Percentiles rank a stretch among this genome's conserved stretches.
phyloP scores from a whole-genome alignment of 2,888 invertebrate genomes.

The Dysmachus trigonus region DNA sequence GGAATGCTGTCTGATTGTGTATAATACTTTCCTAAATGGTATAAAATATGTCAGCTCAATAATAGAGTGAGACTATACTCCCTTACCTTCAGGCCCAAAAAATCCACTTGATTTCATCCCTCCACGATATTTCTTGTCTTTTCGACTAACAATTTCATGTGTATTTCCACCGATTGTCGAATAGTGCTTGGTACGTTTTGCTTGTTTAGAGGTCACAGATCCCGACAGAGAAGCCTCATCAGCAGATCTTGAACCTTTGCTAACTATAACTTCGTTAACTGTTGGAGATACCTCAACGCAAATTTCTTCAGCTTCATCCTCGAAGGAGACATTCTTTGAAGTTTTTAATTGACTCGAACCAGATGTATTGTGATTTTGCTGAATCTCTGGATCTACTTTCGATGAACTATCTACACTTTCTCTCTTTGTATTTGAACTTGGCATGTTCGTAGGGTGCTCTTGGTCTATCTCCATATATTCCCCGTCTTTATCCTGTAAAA shows the following conservation, averaged over 20 bases:
- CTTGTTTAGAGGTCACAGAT: not conserved
- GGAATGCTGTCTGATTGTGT: constrained; percentile 47
- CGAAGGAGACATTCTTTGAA: constrained; percentile 51
- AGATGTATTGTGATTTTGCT: not conserved
- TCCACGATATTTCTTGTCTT: constrained; percentile 50
- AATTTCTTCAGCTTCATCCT: constrained; percentile 46
- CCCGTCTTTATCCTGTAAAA: constrained; percentile 44
- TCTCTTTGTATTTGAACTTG: not conserved
- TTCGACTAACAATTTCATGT: constrained; percentile 47
- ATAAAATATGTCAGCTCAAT: not conserved
- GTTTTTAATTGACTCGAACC: constrained; percentile 26
- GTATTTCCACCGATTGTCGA: not conserved
- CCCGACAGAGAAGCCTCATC: constrained; percentile 8
- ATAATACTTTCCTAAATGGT: constrained; percentile 46
- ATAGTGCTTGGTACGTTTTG: constrained; percentile 44
- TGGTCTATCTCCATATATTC: constrained; percentile 46
- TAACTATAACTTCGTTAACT: not conserved
- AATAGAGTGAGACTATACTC: not conserved
- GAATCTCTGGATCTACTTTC: not conserved
- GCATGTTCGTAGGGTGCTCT: not conserved
- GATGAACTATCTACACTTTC: not conserved
- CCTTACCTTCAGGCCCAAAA: constrained; percentile 52
- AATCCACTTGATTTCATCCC: constrained; percentile 49
- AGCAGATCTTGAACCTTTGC: not conserved
- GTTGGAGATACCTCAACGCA: not conserved